Base-by-base conservation (phyloP, 2,113 vertebrate species). In the Corynorhinus townsendii region DNA sequence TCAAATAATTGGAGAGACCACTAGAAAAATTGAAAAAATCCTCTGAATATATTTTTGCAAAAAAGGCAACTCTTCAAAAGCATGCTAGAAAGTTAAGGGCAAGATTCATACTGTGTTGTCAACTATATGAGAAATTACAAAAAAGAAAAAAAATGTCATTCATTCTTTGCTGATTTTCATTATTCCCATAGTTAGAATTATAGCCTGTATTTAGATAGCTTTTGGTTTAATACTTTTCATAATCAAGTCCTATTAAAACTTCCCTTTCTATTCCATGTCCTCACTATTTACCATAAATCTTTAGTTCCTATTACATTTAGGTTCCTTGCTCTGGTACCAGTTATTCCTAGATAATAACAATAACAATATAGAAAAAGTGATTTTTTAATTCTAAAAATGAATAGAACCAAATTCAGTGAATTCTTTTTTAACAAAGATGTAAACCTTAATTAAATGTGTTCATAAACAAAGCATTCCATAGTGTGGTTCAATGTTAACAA, bases 61-160 rank as follows among this genome's bases (percentile, higher is more conserved):
- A 75, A 49, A 76, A 49, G 75, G 10, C 19, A 49, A 30, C 45
- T 77, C 19, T 77, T 77, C 20, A 52, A 77, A 52, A 77, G 30
- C 45, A 77, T 52, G 30, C 12, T 69, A 73, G 88, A 72, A 93
- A 72, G 30, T 77, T 89, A 93, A 81, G 11, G 26, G 24, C 0
- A 83, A 45, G 35, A 73, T 91, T 83, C 8, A 83, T 33, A 89
- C 24, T 68, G 28, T 59, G 19, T 68, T 82, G 81, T 73, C 81
- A 86, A 77, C 19, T 91, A 64, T 66, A 30, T 79, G 83, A 64
- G 28, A 93, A 87, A 95, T 64, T 91, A 82, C 33, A 80, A 80
- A 96, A 72, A 43, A 54, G 56, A 68, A 95, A 94, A 10, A 77
- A 94, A 95, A 69, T 49, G 43, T 56, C 40, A 89, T 83, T 91